These are phyloP conservation scores for Stomatorhinus ivindoensis DNA, from an alignment of 2,113 vertebrate genomes.

Conservation along the genomic window DNA sequence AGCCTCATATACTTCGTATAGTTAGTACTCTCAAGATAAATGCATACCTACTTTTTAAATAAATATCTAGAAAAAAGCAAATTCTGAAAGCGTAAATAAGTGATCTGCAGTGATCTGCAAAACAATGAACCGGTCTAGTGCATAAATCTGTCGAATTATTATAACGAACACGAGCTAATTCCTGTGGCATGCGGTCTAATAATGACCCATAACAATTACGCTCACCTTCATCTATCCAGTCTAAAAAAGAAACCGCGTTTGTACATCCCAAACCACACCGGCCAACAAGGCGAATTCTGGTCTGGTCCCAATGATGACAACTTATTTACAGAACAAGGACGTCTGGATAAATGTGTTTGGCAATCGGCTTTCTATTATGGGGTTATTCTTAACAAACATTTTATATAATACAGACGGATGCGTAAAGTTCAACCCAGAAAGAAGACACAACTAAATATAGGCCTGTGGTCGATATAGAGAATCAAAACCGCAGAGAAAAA, in stretches of 20 bases:
- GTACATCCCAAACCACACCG: not conserved
- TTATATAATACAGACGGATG: not conserved
- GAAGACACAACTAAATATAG: not conserved
- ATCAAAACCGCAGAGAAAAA: not conserved
- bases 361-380: slow-evolving; percentile 16
- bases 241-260: not conserved
- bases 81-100: not conserved
- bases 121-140: not conserved
- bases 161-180: not conserved
- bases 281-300: not conserved
- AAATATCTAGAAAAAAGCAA: not conserved
- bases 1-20: not conserved
- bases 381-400: slow-evolving; percentile 3
- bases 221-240: not conserved
- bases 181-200: not conserved
- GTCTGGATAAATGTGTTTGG: slow-evolving; percentile 5
- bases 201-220: not conserved
- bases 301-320: slow-evolving; percentile 19
- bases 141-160: not conserved
- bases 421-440: not conserved
- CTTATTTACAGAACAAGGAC: slow-evolving; percentile 10
- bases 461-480: not conserved
- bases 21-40: not conserved
- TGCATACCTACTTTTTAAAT: not conserved
- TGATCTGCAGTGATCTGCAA: not conserved